phyloP scores from a whole-genome alignment of 2,888 invertebrate species.

The Cephus pulcher region DNA sequence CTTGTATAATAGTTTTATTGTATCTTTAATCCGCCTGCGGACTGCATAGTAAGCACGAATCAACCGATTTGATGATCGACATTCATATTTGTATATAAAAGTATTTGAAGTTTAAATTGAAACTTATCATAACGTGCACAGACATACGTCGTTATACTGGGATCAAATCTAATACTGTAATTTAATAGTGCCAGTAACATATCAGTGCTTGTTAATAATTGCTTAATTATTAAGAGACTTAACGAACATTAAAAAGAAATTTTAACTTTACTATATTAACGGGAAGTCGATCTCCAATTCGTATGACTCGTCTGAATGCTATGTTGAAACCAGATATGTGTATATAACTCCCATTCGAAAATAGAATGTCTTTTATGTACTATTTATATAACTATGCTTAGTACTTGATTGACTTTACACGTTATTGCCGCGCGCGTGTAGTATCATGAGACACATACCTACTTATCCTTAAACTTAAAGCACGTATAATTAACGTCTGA shows the following conservation, averaged over 20 bases:
- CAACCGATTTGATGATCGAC: not conserved
- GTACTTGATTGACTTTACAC: conserved; percentile 2
- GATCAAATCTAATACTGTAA: too few relatives aligned
- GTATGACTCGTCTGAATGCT: too few relatives aligned
- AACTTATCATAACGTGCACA: not conserved
- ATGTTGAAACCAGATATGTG: not conserved
- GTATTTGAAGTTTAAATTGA: not conserved
- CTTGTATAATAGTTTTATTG: not conserved
- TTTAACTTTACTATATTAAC: too few relatives aligned
- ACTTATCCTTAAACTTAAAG: not conserved
- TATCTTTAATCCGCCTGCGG: not conserved
- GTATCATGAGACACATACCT: conserved; percentile 3
- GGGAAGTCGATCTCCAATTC: too few relatives aligned
- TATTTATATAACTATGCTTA: not conserved
- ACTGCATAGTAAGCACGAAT: not conserved
- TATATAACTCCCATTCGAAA: not conserved
- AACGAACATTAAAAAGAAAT: too few relatives aligned
- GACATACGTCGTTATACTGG: too few relatives aligned
- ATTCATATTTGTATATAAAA: not conserved
- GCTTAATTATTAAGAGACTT: too few relatives aligned
- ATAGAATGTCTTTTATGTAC: not conserved
- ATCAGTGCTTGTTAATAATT: too few relatives aligned
- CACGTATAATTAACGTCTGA: not conserved
- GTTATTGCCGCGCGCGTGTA: conserved; percentile 2
- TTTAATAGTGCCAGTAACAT: too few relatives aligned